These are phyloP conservation scores for Ophion ellenae DNA, from an alignment of 2,888 invertebrate genomes.

Conservation along the genomic window DNA sequence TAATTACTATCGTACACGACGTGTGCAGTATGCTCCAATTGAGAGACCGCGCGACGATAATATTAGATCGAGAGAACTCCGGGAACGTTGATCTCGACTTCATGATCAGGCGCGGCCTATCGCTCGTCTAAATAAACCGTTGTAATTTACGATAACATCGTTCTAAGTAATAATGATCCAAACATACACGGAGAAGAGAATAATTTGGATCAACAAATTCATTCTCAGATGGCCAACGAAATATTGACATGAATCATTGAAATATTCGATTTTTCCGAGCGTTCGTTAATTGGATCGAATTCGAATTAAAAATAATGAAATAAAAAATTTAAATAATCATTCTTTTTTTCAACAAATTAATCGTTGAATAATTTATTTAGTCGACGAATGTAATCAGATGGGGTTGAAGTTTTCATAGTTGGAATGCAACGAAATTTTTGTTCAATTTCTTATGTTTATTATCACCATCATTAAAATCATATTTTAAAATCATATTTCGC, in stretches of 20 bases:
- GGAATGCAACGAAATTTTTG: too few species aligned
- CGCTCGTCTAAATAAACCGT: not conserved
- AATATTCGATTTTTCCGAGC: not conserved
- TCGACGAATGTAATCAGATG: too few species aligned
- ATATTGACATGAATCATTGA: not conserved
- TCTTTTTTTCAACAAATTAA: too few species aligned
- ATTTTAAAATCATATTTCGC: too few species aligned
- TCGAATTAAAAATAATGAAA: too few species aligned
- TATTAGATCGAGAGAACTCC: slow-evolving; percentile 53
- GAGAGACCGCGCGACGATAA: slow-evolving; percentile 39
- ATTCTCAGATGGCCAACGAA: not conserved
- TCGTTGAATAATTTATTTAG: too few species aligned
- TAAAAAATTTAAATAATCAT: too few species aligned
- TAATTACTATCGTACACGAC: slow-evolving; percentile 58
- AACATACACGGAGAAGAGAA: not conserved
- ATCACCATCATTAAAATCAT: too few species aligned
- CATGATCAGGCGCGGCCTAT: not conserved
- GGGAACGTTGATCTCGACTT: slow-evolving; percentile 39
- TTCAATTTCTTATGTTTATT: too few species aligned
- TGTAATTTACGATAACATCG: not conserved
- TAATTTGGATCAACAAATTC: not conserved
- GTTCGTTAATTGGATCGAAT: not conserved
- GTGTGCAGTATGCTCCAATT: slow-evolving; percentile 47
- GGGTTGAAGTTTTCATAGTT: too few species aligned
- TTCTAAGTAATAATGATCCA: not conserved